Evolutionary conservation across 1,140 invertebrate species (phyloP).

Genomic region (Brachionus paranguensis): DNA sequence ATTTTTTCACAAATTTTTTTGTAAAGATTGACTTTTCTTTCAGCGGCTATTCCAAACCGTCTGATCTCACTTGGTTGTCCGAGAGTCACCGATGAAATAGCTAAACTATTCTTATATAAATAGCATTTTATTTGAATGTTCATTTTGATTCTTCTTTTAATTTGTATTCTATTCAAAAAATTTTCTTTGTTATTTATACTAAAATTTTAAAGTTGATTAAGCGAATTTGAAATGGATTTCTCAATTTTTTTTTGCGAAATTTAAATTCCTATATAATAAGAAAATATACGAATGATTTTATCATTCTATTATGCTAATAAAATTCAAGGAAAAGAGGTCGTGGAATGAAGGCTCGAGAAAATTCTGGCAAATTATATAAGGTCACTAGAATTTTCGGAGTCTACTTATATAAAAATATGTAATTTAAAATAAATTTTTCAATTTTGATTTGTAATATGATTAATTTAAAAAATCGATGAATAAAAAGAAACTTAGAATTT

Average conservation of each 20-base stretch:
- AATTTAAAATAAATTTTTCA: background rate
- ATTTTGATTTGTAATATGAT: too few species aligned
- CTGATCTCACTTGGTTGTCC: constrained; percentile 19
- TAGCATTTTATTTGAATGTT: constrained; percentile 29
- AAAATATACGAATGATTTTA: background rate
- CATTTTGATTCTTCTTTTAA: background rate
- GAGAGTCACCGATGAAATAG: background rate
- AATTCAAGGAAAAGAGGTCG: background rate
- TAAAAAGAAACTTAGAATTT: too few species aligned
- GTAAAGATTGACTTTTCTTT: background rate
- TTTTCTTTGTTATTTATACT: background rate
- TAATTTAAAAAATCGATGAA: too few species aligned
- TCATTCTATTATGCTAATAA: background rate
- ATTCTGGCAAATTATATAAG: background rate
- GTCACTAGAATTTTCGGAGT: background rate
- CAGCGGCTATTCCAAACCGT: background rate
- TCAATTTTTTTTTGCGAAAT: background rate
- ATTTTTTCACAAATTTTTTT: background rate
- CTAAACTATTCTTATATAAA: background rate
- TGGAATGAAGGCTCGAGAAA: background rate
- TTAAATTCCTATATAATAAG: background rate
- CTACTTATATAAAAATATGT: background rate
- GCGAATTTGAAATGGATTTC: constrained; percentile 8
- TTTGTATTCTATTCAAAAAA: background rate
- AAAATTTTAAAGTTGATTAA: background rate